phyloP scores from a whole-genome alignment of 2,797 vertebrate genomes.

The Dromococcyx pavoninus region DNA sequence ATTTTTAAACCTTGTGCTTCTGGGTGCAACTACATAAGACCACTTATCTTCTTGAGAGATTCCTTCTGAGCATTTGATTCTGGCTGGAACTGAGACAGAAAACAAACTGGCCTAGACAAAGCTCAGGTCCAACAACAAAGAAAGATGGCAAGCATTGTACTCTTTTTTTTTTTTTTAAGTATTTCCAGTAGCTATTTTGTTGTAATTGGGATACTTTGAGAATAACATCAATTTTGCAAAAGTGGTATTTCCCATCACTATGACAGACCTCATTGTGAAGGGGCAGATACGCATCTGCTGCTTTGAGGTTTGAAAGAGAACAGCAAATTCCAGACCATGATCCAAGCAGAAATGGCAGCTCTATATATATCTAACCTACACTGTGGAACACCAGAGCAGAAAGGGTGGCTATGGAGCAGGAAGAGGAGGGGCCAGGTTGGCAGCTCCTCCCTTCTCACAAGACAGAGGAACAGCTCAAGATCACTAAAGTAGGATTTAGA shows the following conservation, averaged over 20 bases:
- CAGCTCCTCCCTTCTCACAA: not conserved
- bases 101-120: not conserved
- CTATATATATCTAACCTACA: not conserved
- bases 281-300: not conserved
- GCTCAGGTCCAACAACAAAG: not conserved
- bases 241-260: not conserved
- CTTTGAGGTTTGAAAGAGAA: not conserved
- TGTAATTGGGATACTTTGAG: not conserved
- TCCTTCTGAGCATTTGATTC: not conserved
- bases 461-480: not conserved
- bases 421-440: not conserved
- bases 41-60: not conserved
- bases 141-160: not conserved
- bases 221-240: rapidly evolving
- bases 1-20: not conserved
- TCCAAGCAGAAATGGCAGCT: not conserved
- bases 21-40: not conserved
- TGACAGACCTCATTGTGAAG: not conserved
- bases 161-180: not conserved
- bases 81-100: not conserved
- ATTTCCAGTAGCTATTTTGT: not conserved
- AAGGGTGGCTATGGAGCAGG: not conserved
- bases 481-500: not conserved
- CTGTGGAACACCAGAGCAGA: not conserved
- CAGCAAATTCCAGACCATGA: not conserved